These are phyloP conservation scores for Papilio helenus DNA, from an alignment of 1,140 invertebrate species.

Conservation along the genomic window DNA sequence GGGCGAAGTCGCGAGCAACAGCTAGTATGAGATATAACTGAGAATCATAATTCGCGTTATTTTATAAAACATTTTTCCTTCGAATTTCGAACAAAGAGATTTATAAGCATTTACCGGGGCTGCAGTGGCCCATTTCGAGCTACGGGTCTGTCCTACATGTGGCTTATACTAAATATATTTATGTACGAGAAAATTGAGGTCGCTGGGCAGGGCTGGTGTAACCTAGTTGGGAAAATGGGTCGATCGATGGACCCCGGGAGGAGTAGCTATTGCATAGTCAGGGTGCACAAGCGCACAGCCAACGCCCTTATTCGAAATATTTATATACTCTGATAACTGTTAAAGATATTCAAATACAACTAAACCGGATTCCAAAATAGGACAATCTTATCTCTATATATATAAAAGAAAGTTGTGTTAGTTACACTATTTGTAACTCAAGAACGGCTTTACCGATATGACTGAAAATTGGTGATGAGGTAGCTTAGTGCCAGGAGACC, in stretches of 20 bases:
- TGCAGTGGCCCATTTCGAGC: neutral
- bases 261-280: neutral
- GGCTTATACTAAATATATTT: constrained; percentile 8
- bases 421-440: no score
- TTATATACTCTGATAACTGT: no score
- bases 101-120: neutral
- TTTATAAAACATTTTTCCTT: neutral
- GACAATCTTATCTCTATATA: no score
- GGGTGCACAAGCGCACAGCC: constrained; percentile 21
- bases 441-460: no score
- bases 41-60: neutral
- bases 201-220: constrained; percentile 15
- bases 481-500: no score
- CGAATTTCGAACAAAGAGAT: neutral
- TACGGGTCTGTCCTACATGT: neutral
- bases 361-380: no score
- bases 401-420: no score
- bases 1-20: no score
- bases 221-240: constrained; percentile 27
- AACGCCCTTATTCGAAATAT: neutral
- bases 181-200: constrained; percentile 5
- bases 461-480: no score
- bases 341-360: no score
- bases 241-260: constrained; percentile 31
- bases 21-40: no score